Conservation (phyloP, 2,113 vertebrate species). For the Podiceps cristatus region DNA sequence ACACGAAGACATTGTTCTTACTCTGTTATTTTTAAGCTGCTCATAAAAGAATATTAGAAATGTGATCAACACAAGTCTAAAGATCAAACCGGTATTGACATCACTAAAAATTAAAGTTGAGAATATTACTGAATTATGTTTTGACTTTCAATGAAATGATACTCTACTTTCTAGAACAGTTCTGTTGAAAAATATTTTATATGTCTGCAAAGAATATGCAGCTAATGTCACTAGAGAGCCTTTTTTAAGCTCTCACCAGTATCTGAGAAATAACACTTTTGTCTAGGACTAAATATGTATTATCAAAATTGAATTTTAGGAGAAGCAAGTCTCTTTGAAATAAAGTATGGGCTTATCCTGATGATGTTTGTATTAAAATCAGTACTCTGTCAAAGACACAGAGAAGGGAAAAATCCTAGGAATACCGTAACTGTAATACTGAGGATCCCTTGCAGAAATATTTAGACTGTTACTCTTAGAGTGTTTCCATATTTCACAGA, state of each 20-base stretch:
- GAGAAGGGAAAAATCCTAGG: not conserved
- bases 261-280: not conserved
- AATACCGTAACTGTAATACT: not conserved
- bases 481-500: not conserved
- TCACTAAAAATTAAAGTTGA: constrained; percentile 15
- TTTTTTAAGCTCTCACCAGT: not conserved
- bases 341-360: not conserved
- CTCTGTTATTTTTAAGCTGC: not conserved
- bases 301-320: not conserved
- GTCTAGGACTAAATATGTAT: not conserved
- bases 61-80: not conserved
- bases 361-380: not conserved
- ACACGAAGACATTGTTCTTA: not conserved
- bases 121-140: not conserved
- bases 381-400: not conserved
- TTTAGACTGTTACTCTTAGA: not conserved
- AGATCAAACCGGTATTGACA: not conserved
- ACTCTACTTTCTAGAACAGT: not conserved
- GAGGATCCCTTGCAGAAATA: not conserved
- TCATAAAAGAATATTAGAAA: constrained; percentile 6
- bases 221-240: not conserved
- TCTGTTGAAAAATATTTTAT: not conserved
- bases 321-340: not conserved
- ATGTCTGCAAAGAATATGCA: not conserved
- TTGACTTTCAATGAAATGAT: not conserved